phyloP scores from a whole-genome alignment of 2,797 vertebrate genomes.

The Myripristis jacobus region DNA sequence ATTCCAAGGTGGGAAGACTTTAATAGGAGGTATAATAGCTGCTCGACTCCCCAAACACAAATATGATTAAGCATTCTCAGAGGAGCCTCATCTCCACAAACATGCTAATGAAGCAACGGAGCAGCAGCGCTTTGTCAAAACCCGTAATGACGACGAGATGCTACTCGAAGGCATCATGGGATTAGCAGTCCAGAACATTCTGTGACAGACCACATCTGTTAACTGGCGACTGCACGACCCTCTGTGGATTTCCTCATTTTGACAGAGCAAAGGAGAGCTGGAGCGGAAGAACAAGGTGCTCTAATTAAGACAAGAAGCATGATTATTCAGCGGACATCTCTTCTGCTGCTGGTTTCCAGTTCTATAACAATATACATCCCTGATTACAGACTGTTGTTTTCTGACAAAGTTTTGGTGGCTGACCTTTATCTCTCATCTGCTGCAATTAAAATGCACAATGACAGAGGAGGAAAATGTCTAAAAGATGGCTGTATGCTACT shows the following conservation, averaged over 20 bases:
- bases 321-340: slow-evolving; percentile 49
- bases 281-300: slow-evolving; percentile 48
- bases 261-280: slow-evolving; percentile 44
- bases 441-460: slow-evolving; percentile 12
- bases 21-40: slow-evolving; percentile 53
- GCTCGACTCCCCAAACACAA: slow-evolving; percentile 41
- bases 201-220: slow-evolving; percentile 60
- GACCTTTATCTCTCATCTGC: slow-evolving; percentile 8
- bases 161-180: slow-evolving; percentile 50
- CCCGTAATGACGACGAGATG: slow-evolving; percentile 29
- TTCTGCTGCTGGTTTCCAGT: slow-evolving; percentile 10
- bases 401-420: neutral
- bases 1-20: slow-evolving; percentile 45
- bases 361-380: slow-evolving; percentile 20
- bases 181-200: slow-evolving; percentile 49
- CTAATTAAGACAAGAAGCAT: slow-evolving; percentile 62
- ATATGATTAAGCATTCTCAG: slow-evolving; percentile 46
- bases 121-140: slow-evolving; percentile 38
- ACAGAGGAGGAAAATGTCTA: neutral
- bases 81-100: slow-evolving; percentile 20
- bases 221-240: slow-evolving; percentile 45
- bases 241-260: slow-evolving; percentile 30
- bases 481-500: neutral
- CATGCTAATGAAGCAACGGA: slow-evolving; percentile 34
- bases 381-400: slow-evolving; percentile 7